A percentile compares a stretch with the other conserved stretches of the same genome.
These are phyloP conservation scores for Riptortus pedestris DNA, from an alignment of 1,140 invertebrate genomes.

Conservation along the genomic window DNA sequence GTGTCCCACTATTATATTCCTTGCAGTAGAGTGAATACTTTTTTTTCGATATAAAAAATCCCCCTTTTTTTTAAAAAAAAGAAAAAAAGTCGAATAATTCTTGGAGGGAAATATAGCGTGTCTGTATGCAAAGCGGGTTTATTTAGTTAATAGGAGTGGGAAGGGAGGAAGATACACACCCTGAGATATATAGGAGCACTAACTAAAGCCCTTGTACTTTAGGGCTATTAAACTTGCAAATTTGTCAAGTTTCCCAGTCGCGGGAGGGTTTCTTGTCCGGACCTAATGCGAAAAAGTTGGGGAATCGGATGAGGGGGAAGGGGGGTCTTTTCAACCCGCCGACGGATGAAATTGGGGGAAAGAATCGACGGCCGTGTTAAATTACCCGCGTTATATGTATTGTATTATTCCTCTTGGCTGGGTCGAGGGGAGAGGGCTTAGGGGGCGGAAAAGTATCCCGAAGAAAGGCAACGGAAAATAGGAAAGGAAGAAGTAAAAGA, in stretches of 20 bases:
- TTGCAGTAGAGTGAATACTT: too few species aligned
- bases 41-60: too few species aligned
- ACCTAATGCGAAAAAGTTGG: not conserved
- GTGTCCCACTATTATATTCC: too few species aligned
- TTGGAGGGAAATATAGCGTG: too few species aligned
- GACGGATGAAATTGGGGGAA: not conserved
- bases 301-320: too few species aligned
- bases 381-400: constrained; percentile 8
- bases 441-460: not conserved
- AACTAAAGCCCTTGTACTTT: not conserved
- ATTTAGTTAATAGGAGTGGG: too few species aligned
- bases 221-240: constrained; percentile 6
- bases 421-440: not conserved
- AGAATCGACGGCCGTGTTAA: not conserved
- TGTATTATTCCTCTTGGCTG: not conserved
- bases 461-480: not conserved
- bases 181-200: not conserved
- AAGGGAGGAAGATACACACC: too few species aligned
- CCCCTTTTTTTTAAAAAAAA: too few species aligned
- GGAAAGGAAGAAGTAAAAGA: not conserved
- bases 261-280: not conserved
- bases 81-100: too few species aligned
- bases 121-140: too few species aligned
- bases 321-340: too few species aligned
- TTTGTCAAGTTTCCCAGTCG: not conserved